Conservation (phyloP, 2,888 invertebrate species). For the Hemistola chrysoprasaria region DNA sequence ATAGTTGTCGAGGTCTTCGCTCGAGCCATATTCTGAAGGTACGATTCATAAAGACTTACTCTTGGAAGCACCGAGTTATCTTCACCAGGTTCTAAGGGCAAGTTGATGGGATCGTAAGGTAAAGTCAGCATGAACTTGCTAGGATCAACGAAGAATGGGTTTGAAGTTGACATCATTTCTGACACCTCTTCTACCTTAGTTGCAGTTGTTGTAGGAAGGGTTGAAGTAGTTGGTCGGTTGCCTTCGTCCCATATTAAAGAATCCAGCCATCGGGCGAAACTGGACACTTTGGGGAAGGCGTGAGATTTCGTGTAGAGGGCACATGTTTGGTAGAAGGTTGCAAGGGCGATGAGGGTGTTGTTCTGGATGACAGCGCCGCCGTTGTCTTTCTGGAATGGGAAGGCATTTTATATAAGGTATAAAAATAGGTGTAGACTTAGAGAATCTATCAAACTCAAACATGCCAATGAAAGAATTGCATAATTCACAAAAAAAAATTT, state of each 20-base stretch:
- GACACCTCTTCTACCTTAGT: slow-evolving; percentile 36
- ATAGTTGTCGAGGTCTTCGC: slow-evolving; percentile 51
- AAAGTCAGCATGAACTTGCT: slow-evolving; percentile 59
- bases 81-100: slow-evolving; percentile 66
- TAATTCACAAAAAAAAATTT: no score
- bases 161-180: slow-evolving; percentile 25
- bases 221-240: slow-evolving; percentile 45
- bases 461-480: no score
- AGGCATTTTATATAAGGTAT: slow-evolving; percentile 1
- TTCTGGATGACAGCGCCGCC: slow-evolving; percentile 73
- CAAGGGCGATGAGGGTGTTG: slow-evolving; percentile 60
- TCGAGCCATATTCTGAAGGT: slow-evolving; percentile 54
- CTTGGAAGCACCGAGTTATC: slow-evolving; percentile 68
- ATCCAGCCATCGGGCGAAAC: slow-evolving; percentile 62
- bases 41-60: slow-evolving; percentile 71
- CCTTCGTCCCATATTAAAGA: slow-evolving; percentile 71
- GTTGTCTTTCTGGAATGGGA: slow-evolving; percentile 62
- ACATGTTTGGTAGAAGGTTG: slow-evolving; percentile 62
- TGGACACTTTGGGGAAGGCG: slow-evolving; percentile 65
- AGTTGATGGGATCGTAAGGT: slow-evolving; percentile 67
- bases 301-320: slow-evolving; percentile 66
- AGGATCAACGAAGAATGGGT: slow-evolving; percentile 42
- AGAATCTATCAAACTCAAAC: no score
- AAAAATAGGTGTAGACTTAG: no score
- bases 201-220: slow-evolving; percentile 20